Percentiles rank a stretch among this genome's conserved stretches.
Evolutionary conservation across 2,888 invertebrate genomes (phyloP).

Genomic region (Galeopsomyia nigrocyanea): DNA sequence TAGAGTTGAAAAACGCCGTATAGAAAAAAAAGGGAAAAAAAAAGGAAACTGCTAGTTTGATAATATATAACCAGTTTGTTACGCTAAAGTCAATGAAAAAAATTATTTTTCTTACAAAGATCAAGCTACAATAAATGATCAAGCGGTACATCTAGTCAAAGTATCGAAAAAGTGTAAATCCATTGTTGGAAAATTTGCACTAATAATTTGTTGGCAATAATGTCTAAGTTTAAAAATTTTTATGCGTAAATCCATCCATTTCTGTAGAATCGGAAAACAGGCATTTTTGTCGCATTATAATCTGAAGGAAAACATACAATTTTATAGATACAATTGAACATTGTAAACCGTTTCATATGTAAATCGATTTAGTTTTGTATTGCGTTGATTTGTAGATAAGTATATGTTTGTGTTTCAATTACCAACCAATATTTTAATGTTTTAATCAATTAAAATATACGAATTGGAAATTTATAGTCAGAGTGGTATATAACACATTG

Average conservation of each 20-base stretch:
- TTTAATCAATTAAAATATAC: constrained; percentile 10
- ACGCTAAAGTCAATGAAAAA: constrained; percentile 38
- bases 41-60: constrained; percentile 20
- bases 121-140: constrained; percentile 42
- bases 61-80: constrained; percentile 30
- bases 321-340: constrained; percentile 18
- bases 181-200: constrained; percentile 38
- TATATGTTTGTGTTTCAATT: constrained; percentile 15
- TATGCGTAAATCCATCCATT: constrained; percentile 36
- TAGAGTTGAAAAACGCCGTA: constrained; percentile 40
- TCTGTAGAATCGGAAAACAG: constrained; percentile 20
- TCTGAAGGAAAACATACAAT: constrained; percentile 18
- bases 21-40: neutral
- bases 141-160: constrained; percentile 50
- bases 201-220: constrained; percentile 47
- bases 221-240: constrained; percentile 37
- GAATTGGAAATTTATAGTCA: neutral
- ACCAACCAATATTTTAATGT: constrained; percentile 2
- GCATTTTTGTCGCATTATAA: constrained; percentile 25
- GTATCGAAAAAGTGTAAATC: constrained; percentile 42
- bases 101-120: constrained; percentile 38
- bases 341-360: constrained; percentile 28
- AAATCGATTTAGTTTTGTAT: constrained; percentile 38
- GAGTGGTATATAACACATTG: constrained; percentile 8
- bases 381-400: constrained; percentile 22